phyloP scores from a whole-genome alignment of 2,113 vertebrate species.

The Ramphastos sulfuratus region DNA sequence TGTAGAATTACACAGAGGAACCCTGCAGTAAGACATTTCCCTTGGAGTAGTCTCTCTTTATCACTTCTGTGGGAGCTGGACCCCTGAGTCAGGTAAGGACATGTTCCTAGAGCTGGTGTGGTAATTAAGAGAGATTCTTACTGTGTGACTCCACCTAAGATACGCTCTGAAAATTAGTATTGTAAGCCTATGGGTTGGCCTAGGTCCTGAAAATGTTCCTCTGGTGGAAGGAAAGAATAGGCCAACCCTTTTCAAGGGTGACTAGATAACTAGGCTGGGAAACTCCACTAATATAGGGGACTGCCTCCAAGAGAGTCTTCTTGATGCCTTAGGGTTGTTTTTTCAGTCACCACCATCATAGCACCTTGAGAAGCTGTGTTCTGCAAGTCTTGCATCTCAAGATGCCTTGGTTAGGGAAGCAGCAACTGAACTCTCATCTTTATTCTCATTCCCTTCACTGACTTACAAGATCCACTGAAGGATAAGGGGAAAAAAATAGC shows the following conservation, averaged over 20 bases:
- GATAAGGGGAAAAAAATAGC: not conserved
- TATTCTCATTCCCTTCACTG: not conserved
- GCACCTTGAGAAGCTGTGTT: not conserved
- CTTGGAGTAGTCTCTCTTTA: not conserved
- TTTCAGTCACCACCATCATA: not conserved
- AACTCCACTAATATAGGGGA: not conserved
- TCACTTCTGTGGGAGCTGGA: not conserved
- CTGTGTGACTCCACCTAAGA: not conserved
- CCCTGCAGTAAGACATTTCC: not conserved
- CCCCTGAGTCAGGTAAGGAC: not conserved
- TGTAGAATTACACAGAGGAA: not conserved
- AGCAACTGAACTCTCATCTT: not conserved
- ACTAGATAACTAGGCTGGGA: not conserved
- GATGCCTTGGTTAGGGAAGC: not conserved
- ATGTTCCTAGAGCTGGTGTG: not conserved
- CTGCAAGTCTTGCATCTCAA: not conserved
- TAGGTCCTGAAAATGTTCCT: not conserved
- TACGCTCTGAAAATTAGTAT: not conserved
- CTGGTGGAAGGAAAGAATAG: not conserved
- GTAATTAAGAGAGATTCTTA: not conserved
- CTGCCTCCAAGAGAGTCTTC: not conserved
- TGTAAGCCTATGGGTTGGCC: not conserved
- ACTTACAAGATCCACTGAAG: not conserved
- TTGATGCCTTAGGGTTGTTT: not conserved
- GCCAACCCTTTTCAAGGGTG: not conserved